phyloP scores from a whole-genome alignment of 2,797 vertebrate species.

The Sebastes minor region DNA sequence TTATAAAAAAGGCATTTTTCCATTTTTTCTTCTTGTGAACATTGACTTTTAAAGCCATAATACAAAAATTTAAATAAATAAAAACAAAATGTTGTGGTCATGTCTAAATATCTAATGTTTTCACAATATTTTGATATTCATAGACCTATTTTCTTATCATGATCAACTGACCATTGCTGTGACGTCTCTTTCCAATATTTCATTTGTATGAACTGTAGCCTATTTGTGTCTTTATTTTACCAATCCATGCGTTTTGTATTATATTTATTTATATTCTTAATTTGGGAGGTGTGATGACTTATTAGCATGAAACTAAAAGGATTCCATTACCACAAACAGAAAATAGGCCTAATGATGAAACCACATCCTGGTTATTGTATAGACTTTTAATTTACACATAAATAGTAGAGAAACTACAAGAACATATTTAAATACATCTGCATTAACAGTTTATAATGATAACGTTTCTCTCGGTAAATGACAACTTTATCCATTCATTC shows the following conservation, averaged over 20 bases:
- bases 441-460: constrained; percentile 87
- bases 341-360: neutral
- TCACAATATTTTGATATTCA: neutral
- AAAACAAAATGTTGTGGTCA: neutral
- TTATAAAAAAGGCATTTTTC: neutral
- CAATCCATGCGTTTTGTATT: neutral
- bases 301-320: neutral
- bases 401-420: constrained; percentile 98
- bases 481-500: constrained; percentile 84
- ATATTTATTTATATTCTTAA: neutral
- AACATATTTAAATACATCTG: constrained; percentile 98
- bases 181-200: neutral
- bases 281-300: neutral
- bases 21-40: neutral
- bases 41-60: neutral
- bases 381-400: constrained; percentile 95
- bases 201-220: neutral
- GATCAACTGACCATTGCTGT: neutral
- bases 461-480: constrained; percentile 72
- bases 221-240: neutral
- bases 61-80: neutral
- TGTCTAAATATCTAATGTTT: neutral
- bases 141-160: no score
- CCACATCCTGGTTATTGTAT: constrained; percentile 69
- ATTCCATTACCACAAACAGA: neutral